Evolutionary conservation across 2,888 invertebrate species (phyloP), one percentile per base, ranked within the genome.

Genomic region (Chrysina gloriosa): DNA sequence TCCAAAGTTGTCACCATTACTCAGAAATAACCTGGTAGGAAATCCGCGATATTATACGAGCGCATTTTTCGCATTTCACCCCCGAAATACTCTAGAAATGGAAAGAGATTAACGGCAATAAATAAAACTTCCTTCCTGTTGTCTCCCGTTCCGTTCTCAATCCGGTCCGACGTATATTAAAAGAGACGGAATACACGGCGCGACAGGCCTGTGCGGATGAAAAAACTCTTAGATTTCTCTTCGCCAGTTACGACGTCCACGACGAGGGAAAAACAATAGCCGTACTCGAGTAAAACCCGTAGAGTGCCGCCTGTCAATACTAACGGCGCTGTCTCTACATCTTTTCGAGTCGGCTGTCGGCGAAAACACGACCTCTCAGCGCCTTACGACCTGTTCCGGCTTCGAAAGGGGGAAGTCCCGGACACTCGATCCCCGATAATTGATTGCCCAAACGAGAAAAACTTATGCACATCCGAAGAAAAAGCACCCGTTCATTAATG

Each of bases 221-320:
- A 52, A 52, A 52, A 52, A 21, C 31, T 19, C n/a, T 7, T 14
- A 31, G 31, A 29, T 31, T 31, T 52, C 31, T 52, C 52, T 52
- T 31, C n/a, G 52, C 14, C 52, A 19, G 34, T 19, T 6, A 31
- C 29, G 52, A 52, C 52, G 31, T 52, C 19, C 21, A 31, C 52
- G 31, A 52, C 7, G 52, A 6, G 7, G n/a, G 52, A 31, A 52
- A 52, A 52, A 52, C 52, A 52, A 52, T 52, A 52, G 34, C 31
- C n/a, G n/a, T n/a, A 52, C 52, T 52, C 52, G 52, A 31, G 31
- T 31, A 52, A 52, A 52, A 31, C 31, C 29, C 52, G 52, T 52
- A 52, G 31, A 52, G 31, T 52, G 52, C 31, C 19, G 31, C 31
- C n/a, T 52, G 52, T 52, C 52, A 52, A 52, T 52, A 52, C 52